Base-by-base conservation (phyloP, 2,888 invertebrate genomes). In the Perizoma flavofasciatum region DNA sequence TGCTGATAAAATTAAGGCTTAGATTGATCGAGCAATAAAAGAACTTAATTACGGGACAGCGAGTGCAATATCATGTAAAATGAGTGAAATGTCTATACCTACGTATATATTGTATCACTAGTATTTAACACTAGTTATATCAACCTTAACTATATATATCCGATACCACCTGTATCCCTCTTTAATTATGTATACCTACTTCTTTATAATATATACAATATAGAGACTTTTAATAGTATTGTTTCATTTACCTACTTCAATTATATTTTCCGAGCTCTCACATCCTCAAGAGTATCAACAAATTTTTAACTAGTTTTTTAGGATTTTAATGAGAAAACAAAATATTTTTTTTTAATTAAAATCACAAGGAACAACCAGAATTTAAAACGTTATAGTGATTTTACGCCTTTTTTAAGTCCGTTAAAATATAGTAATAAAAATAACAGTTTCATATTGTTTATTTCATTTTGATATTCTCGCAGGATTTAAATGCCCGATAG, bases 141-240 rank as follows among this genome's bases (percentile, higher is more conserved):
- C 37, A 3, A 76, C 77, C 77, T 74, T 77, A 73, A 68, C 47
- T 45, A 59, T 75, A 76, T 46, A 60, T 75, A 76, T 71, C 74
- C 71, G 66, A 67, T 76, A 79, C 75, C 72, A 71, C 73, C 68
- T 78, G 78, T 81, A 81, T 80, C 78, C 78, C 77, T 77, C 67
- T 70, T 75, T 79, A 80, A 77, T 77, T 81, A 79, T 81, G 79
- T 83, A 84, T 83, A 86, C 81, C 77, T 82, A 75, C 79, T 73
- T 82, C 85, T 77, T 76, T 75, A 78, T 83, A n/a, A 81, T 85
- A 85, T 83, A 86, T 85, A 87, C 74, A 74, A 78, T 82, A 86
- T 85, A 88, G 87, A 84, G 80, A 84, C 88, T 88, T 86, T 83
- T 85, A 84, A 6, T 22, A 5, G 6, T 33, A 10, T 69, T 51